These are phyloP conservation scores for Brachypalpus laphriformis DNA, from an alignment of 2,888 invertebrate genomes.

Conservation along the genomic window DNA sequence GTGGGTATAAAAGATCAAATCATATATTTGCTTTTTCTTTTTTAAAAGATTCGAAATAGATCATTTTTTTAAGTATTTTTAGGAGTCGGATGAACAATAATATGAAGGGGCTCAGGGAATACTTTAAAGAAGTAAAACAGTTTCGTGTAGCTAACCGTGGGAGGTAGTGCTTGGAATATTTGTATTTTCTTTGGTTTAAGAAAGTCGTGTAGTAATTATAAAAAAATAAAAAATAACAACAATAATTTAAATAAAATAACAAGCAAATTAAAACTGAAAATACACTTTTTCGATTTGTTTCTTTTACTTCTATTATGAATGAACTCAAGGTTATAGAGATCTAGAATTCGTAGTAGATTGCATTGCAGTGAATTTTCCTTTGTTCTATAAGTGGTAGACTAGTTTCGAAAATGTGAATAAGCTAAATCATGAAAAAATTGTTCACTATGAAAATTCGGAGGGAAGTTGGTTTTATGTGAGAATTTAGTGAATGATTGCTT, in stretches of 20 bases:
- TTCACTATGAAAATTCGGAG: no score
- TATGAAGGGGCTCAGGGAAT: slow-evolving; percentile 6
- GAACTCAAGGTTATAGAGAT: neutral
- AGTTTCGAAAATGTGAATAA: neutral
- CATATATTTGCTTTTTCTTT: slow-evolving; percentile 48
- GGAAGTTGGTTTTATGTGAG: no score
- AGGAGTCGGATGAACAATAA: slow-evolving; percentile 74
- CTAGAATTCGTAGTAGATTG: neutral
- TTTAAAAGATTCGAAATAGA: slow-evolving; percentile 7
- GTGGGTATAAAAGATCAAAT: slow-evolving; percentile 51
- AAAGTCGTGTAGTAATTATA: slow-evolving; percentile 42
- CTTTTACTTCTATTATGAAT: neutral
- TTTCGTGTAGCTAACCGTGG: slow-evolving; percentile 73
- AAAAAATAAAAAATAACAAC: slow-evolving; percentile 24
- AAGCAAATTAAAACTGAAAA: slow-evolving; percentile 53
- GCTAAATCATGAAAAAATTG: no score
- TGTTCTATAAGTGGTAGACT: neutral
- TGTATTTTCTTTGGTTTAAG: slow-evolving; percentile 47
- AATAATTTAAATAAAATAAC: slow-evolving; percentile 12
- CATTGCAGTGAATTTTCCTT: no score
- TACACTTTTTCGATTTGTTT: slow-evolving; percentile 15
- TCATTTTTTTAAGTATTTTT: slow-evolving; percentile 76
- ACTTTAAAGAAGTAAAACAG: slow-evolving; percentile 36
- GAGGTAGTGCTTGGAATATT: slow-evolving; percentile 52
- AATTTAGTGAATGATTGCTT: no score